These are phyloP conservation scores for Bubalus kerabau DNA, from an alignment of 2,113 vertebrate genomes.

Conservation along the genomic window DNA sequence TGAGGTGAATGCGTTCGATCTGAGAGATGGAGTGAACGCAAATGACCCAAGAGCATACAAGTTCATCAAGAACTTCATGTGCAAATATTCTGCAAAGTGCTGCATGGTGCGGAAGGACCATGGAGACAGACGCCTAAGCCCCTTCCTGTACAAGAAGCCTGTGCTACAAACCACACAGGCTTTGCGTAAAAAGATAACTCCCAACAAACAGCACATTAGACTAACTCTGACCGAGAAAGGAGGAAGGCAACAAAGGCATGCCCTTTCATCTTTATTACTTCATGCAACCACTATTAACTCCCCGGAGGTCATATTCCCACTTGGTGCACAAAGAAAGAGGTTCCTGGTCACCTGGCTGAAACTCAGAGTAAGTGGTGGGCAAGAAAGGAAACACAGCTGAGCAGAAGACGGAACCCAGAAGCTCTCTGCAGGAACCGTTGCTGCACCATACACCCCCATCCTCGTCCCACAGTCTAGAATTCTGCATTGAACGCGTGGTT, in stretches of 20 bases:
- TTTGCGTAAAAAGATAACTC: fast-evolving
- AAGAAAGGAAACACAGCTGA: background rate
- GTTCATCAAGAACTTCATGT: background rate
- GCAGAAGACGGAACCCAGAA: background rate
- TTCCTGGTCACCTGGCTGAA: background rate
- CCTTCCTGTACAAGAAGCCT: background rate
- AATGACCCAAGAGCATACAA: background rate
- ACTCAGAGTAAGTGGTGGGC: background rate
- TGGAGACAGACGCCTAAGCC: background rate
- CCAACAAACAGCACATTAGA: background rate
- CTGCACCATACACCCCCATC: fast-evolving
- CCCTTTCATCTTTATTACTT: background rate
- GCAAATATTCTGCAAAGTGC: background rate
- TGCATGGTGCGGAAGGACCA: fast-evolving
- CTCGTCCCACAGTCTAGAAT: background rate
- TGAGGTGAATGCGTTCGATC: background rate
- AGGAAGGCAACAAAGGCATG: background rate
- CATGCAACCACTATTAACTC: background rate
- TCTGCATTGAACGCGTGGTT: fast-evolving
- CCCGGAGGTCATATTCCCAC: fast-evolving
- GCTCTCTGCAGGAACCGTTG: background rate
- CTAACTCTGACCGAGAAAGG: fast-evolving
- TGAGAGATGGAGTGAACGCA: background rate
- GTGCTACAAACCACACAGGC: fast-evolving
- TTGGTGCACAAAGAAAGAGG: background rate